phyloP scores from a whole-genome alignment of 2,888 invertebrate species.

The Frankliniella fusca region DNA sequence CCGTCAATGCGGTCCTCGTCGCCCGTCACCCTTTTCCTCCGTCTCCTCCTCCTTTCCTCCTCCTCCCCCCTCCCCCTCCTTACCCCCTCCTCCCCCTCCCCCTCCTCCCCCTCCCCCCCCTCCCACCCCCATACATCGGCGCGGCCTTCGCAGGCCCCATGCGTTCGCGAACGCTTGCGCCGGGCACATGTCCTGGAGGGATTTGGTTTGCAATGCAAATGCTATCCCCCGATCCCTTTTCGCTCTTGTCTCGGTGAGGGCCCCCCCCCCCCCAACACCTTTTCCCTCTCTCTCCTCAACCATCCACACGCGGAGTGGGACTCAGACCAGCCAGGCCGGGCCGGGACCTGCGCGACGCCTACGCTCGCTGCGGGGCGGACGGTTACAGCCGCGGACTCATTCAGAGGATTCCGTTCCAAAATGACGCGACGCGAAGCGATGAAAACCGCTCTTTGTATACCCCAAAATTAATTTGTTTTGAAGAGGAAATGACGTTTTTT shows the following conservation, averaged over 20 bases:
- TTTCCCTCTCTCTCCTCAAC: neutral
- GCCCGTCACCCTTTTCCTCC: neutral
- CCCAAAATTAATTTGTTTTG: no score
- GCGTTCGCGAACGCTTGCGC: neutral
- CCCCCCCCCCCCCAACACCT: neutral
- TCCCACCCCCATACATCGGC: no score
- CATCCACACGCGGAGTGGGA: neutral
- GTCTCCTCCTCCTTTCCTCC: neutral
- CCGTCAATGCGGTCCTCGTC: neutral
- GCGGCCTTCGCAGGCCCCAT: neutral
- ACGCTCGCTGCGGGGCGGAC: no score
- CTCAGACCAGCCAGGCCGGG: no score
- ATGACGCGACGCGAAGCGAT: no score
- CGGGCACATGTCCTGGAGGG: slow-evolving; percentile 23
- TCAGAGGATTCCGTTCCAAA: no score
- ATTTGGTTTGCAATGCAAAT: slow-evolving; percentile 17
- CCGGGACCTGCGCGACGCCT: no score
- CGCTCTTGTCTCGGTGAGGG: neutral
- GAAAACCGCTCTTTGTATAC: no score
- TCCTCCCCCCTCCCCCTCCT: neutral
- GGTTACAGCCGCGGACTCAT: no score
- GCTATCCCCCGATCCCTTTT: neutral
- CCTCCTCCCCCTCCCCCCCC: neutral
- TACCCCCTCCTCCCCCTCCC: neutral
- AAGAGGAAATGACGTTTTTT: no score